Evolutionary conservation across 2,797 vertebrate species (phyloP).

Genomic region (Pachyuromys duprasi): DNA sequence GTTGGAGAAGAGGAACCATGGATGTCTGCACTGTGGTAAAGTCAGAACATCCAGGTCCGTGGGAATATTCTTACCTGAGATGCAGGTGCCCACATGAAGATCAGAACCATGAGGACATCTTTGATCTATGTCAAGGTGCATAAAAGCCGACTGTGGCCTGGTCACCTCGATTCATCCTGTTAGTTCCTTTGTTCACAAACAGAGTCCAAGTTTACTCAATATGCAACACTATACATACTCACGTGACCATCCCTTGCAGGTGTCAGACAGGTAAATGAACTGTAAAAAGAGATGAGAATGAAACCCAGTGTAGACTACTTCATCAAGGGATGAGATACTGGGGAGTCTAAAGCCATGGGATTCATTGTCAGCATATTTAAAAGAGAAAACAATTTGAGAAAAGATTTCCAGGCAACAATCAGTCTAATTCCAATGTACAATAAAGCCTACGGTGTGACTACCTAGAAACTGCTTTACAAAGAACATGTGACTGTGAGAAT

Average conservation of each 20-base stretch:
- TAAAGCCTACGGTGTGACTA: background rate
- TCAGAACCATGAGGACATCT: background rate
- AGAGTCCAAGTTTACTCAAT: background rate
- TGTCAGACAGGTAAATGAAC: no score
- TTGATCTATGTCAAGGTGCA: no score
- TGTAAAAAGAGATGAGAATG: background rate
- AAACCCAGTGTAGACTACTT: background rate
- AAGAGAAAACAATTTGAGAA: background rate
- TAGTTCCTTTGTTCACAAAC: background rate
- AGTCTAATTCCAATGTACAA: background rate
- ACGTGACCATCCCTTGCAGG: fast-evolving
- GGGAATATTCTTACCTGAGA: background rate
- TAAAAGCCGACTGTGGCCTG: background rate
- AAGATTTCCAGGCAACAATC: background rate
- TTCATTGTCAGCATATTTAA: background rate
- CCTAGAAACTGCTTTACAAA: background rate
- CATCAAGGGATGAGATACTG: background rate
- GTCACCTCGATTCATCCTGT: background rate
- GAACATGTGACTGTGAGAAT: background rate
- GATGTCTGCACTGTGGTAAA: fast-evolving
- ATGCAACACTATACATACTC: background rate
- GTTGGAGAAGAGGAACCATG: background rate
- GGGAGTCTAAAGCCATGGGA: no score
- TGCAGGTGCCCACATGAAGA: background rate
- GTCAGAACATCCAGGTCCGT: background rate